Conservation (phyloP, 2,797 vertebrate genomes). For the Periparus ater region DNA sequence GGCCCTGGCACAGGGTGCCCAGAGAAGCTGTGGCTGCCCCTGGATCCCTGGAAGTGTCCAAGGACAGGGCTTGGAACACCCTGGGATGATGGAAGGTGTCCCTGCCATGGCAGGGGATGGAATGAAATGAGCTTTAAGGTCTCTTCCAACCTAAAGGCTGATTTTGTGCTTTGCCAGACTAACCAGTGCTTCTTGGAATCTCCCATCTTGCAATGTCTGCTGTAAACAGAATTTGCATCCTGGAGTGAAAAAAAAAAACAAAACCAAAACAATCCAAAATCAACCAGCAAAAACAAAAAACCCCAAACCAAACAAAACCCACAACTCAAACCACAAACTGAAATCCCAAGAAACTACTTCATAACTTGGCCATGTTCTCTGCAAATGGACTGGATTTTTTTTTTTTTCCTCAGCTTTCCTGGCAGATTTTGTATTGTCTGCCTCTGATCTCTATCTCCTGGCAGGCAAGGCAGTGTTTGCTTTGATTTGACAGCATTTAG, state of each 20-base stretch:
- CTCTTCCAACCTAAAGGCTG: background rate
- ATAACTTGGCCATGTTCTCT: background rate
- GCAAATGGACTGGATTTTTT: background rate
- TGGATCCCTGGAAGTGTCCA: background rate
- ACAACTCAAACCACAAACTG: background rate
- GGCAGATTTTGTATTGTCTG: background rate
- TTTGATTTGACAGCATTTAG: background rate
- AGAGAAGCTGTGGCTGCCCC: background rate
- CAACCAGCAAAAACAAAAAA: background rate
- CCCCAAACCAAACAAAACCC: background rate
- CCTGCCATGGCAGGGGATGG: background rate
- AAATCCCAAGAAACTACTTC: background rate
- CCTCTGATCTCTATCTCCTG: background rate
- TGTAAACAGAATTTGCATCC: background rate
- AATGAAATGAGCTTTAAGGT: background rate
- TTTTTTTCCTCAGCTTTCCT: background rate
- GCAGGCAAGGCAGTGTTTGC: background rate
- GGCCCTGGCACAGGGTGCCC: background rate
- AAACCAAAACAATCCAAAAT: background rate
- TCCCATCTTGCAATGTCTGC: background rate
- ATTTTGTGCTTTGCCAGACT: background rate
- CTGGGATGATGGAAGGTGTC: fast-evolving
- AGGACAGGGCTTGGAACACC: fast-evolving
- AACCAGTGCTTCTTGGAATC: background rate
- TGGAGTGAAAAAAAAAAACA: background rate